Base-by-base conservation (phyloP, 2,113 vertebrate genomes). In the Vombatus ursinus region DNA sequence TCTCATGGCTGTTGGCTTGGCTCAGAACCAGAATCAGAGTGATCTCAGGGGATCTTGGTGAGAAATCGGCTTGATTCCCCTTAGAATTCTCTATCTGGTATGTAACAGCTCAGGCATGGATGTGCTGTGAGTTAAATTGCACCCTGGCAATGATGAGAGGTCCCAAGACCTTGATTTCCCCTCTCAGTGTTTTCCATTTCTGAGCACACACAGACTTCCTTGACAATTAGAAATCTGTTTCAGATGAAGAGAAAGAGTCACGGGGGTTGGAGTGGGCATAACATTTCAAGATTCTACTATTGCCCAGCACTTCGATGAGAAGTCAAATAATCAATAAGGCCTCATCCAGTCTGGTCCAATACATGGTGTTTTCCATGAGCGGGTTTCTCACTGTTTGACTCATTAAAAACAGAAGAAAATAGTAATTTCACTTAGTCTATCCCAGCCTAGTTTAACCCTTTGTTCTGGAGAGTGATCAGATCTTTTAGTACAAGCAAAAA, bases 261-360 rank as follows among this genome's bases (percentile, higher is more conserved):
- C 3, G 4, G 3, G 1, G 1, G 24, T 14, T 16, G 28, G 19
- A 0, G 1, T 52, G 77, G 52, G 24, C 49, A 0, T 2, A 94
- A 52, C 37, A 50, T 90, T 51, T 28, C 54, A 3, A 49, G 57
- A 14, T 50, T 10, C 57, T n/a, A 8, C 26, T 77, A 54, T 8
- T 0, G 5, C 68, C 24, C 0, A 16, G 57, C 31, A 61, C 50
- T n/a, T 31, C 2, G 92, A 52, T 91, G 90, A 50, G 89, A 51
- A 44, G 48, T 47, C n/a, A 28, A 53, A 90, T 77, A 77, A n/a
- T 48, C 90, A 16, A 14, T 49, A 28, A 3, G 25, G 25, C 23
- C 12, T 0, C 8, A 8, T 50, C 47, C 3, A 0, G 49, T 77
- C 28, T 49, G 52, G 25, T 26, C 0, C 50, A 47, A 92, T 47